Base-by-base conservation (phyloP, 2,113 vertebrate species). In the Hemibagrus wyckioides region DNA sequence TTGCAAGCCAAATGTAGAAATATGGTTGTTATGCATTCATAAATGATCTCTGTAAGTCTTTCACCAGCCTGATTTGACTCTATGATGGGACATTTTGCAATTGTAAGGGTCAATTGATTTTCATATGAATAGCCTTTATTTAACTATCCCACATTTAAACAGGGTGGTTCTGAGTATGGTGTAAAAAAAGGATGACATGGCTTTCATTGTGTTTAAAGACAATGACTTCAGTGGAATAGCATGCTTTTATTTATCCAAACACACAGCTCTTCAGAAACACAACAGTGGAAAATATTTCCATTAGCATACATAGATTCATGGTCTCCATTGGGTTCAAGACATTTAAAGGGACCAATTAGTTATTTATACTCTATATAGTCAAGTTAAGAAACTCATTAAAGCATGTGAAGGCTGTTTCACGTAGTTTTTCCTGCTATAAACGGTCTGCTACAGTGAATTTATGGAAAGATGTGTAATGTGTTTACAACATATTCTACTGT, bases 181-280 rank as follows among this genome's bases (percentile, higher is more conserved):
- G 50, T 79, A 14, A 17, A 54, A 56, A 79, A 48, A 48, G 13
- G 6, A 50, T 4, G 0, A 9, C 17, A 21, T 56, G n/a, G 17
- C 17, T 80, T 50, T 77, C 28, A 17, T 17, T 56, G 50, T 56
- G 17, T 33, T 33, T 36, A 50, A 11, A 61, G 23, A 33, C 41
- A 52, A 6, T 5, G 56, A 36, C 73, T 79, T 19, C 33, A 85
- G 19, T 4, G 11, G 23, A 21, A 57, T 48, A 30, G 4, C 21
- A 25, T 8, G 30, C 52, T 75, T 54, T 39, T 86, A 83, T 85
- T 89, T 75, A 82, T n/a, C 50, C n/a, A 86, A 83, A 79, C 33
- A 69, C 83, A 82, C 25, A 33, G 19, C 54, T 82, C 2, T 67
- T 30, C 30, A 81, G 21, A 86, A 39, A 44, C 65, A 77, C 39